Percentiles rank a stretch among this genome's conserved stretches.
Conservation (phyloP, 2,888 invertebrate species). For the Sinopyrophorus schimmeli region DNA sequence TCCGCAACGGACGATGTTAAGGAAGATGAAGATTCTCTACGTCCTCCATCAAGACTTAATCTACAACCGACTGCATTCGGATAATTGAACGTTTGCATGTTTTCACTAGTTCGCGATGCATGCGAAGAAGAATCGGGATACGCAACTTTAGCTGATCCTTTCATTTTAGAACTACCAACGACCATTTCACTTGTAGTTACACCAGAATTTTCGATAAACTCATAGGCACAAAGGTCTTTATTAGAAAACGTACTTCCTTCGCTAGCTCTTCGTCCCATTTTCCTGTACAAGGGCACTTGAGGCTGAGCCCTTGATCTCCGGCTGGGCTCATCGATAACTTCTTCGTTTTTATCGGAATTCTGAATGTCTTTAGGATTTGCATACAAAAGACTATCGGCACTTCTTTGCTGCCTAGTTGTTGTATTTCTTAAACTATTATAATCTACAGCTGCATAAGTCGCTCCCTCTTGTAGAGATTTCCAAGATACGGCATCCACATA, state of each 20-base stretch:
- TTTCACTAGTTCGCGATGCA: slow-evolving; percentile 30
- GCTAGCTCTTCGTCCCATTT: slow-evolving; percentile 58
- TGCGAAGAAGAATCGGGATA: slow-evolving; percentile 18
- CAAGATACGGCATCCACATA: slow-evolving; percentile 57
- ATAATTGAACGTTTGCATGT: slow-evolving; percentile 37
- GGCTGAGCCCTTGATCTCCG: slow-evolving; percentile 53
- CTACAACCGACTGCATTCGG: slow-evolving; percentile 53
- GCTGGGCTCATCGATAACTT: slow-evolving; percentile 46
- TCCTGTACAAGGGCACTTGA: slow-evolving; percentile 52
- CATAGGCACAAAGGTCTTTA: slow-evolving; percentile 36
- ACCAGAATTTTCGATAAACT: slow-evolving; percentile 29
- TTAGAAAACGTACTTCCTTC: slow-evolving; percentile 56
- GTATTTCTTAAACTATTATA: slow-evolving; percentile 49
- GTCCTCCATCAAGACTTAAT: slow-evolving; percentile 56
- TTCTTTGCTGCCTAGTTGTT: slow-evolving; percentile 44
- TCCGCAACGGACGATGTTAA: slow-evolving; percentile 65
- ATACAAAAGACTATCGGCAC: slow-evolving; percentile 35
- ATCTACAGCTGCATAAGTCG: slow-evolving; percentile 48
- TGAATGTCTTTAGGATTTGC: slow-evolving; percentile 12
- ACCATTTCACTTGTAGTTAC: slow-evolving; percentile 41
- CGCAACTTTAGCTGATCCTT: slow-evolving; percentile 22
- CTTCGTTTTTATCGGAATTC: slow-evolving; percentile 19
- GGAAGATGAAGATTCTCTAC: slow-evolving; percentile 65
- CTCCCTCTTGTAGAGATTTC: slow-evolving; percentile 52
- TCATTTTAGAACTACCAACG: slow-evolving; percentile 34